A percentile compares a stretch with the other conserved stretches of the same genome.
Conservation (phyloP, 2,113 vertebrate genomes). For the Rhinichthys klamathensis region DNA sequence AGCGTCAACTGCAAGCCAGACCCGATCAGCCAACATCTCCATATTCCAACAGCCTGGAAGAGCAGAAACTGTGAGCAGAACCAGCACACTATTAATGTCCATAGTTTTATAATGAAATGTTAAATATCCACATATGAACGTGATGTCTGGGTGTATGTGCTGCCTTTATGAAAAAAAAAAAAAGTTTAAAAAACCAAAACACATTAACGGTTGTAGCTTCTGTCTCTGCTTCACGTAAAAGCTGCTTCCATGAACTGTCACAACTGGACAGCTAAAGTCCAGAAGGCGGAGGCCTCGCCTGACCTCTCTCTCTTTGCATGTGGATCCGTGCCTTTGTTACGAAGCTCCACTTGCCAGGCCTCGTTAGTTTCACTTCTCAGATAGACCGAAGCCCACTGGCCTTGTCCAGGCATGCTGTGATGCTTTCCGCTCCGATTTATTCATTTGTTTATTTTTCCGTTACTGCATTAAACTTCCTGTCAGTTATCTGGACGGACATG, state of each 20-base stretch:
- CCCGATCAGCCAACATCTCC: background rate
- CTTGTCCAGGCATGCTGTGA: constrained; percentile 50
- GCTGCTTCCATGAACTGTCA: constrained; percentile 56
- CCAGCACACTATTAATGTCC: background rate
- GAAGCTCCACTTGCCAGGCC: constrained; percentile 66
- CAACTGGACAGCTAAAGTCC: constrained; percentile 63
- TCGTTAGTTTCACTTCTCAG: constrained; percentile 69
- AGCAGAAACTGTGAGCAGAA: background rate
- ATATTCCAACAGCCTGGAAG: background rate
- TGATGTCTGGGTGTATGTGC: background rate
- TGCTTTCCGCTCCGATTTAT: constrained; percentile 49
- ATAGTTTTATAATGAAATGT: background rate
- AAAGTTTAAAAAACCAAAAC: too few species aligned
- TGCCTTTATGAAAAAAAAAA: background rate
- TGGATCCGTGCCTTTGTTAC: constrained; percentile 41
- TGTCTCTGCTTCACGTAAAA: constrained; percentile 56
- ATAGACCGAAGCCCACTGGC: constrained; percentile 64
- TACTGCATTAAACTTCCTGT: constrained; percentile 46
- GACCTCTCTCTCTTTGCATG: constrained; percentile 55
- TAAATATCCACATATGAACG: background rate
- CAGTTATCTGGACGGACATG: constrained; percentile 42
- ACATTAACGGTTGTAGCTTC: constrained; percentile 2
- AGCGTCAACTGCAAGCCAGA: background rate
- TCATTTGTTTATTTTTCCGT: constrained; percentile 50
- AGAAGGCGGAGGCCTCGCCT: constrained; percentile 59